A percentile compares a stretch with the other conserved stretches of the same genome.
Conservation (phyloP, 2,888 invertebrate species). For the Lomographa bimaculata region DNA sequence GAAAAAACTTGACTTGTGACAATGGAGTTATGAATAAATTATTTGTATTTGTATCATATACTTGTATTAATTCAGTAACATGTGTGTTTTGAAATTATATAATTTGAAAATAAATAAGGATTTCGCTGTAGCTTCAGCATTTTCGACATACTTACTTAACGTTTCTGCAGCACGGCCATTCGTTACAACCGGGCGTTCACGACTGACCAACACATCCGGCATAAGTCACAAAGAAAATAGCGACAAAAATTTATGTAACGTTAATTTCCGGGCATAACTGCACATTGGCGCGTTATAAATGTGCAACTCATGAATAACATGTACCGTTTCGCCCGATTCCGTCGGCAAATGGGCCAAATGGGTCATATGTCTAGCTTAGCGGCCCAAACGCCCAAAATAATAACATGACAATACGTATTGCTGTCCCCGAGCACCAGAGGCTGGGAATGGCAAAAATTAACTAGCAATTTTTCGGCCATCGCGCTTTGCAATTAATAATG, state of each 20-base stretch:
- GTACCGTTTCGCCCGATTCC: constrained; percentile 63
- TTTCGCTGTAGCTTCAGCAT: too few species aligned
- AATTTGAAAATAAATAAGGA: too few species aligned
- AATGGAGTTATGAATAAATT: too few species aligned
- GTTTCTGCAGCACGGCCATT: too few species aligned
- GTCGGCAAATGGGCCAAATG: constrained; percentile 76
- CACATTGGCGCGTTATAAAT: constrained; percentile 66
- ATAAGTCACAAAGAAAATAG: constrained; percentile 26
- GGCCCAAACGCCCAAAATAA: constrained; percentile 74
- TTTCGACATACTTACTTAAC: too few species aligned
- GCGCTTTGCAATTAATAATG: constrained; percentile 21
- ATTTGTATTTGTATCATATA: too few species aligned
- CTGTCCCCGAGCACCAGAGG: constrained; percentile 24
- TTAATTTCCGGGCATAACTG: constrained; percentile 61
- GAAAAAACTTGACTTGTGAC: too few species aligned
- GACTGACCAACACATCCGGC: constrained; percentile 23
- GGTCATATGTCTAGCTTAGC: constrained; percentile 76
- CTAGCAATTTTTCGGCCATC: constrained; percentile 28
- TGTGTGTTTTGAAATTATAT: too few species aligned
- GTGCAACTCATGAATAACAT: constrained; percentile 67
- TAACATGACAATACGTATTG: constrained; percentile 70
- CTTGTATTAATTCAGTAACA: too few species aligned
- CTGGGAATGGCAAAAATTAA: constrained; percentile 28
- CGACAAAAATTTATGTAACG: constrained; percentile 42
- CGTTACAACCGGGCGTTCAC: constrained; percentile 15